Evolutionary conservation across 2,797 vertebrate species (phyloP).

Genomic region (Scyliorhinus canicula): DNA sequence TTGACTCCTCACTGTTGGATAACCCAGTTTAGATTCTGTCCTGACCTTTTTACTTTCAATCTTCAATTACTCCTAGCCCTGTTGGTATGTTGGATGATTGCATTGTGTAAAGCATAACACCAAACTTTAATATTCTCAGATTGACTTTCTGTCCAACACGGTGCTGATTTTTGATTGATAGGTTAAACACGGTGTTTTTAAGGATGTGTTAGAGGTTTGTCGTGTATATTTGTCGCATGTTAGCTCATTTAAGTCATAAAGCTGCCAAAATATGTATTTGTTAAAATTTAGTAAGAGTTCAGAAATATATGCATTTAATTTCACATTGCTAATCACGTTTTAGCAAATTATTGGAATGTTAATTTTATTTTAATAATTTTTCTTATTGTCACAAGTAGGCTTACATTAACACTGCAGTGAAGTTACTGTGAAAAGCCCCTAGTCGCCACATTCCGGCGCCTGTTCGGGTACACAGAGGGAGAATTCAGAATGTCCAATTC

Average conservation of each 20-base stretch:
- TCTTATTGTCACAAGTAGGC: no score
- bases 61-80: neutral
- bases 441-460: no score
- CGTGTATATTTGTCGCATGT: constrained; percentile 5
- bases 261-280: neutral
- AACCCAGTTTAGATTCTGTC: neutral
- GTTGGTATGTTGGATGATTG: neutral
- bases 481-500: no score
- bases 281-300: neutral
- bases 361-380: no score
- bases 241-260: neutral
- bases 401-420: no score
- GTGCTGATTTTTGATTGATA: neutral
- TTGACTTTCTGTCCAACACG: neutral
- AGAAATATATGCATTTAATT: neutral
- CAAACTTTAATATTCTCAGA: neutral
- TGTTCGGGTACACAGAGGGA: no score
- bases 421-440: no score
- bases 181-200: neutral
- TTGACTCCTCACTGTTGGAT: neutral
- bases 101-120: neutral
- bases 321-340: neutral
- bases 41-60: neutral
- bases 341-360: neutral
- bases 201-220: neutral